Evolutionary conservation across 2,888 invertebrate genomes (phyloP).

Genomic region (Dynastes hyllus): DNA sequence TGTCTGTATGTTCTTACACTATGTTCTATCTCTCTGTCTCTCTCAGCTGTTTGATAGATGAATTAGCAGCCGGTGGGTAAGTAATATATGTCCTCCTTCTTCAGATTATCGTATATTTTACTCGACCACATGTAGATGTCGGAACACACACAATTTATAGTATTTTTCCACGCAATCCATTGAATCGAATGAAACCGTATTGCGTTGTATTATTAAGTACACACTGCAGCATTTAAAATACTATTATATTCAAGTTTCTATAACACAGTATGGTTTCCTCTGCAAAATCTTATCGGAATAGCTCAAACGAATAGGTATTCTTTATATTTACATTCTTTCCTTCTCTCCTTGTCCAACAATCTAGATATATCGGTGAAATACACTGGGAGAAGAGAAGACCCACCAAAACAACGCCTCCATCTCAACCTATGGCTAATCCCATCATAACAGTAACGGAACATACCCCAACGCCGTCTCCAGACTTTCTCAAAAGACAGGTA

Average conservation of each 20-base stretch:
- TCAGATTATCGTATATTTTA: constrained; percentile 21
- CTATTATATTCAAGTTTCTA: too few species aligned
- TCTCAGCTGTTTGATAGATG: constrained; percentile 90
- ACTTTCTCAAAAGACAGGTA: constrained; percentile 87
- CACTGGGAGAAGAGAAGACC: constrained; percentile 78
- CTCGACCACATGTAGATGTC: constrained; percentile 13
- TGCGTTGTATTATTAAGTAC: background rate
- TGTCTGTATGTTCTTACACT: constrained; percentile 69
- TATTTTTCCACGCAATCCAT: constrained; percentile 25
- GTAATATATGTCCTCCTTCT: constrained; percentile 67
- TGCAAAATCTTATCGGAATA: background rate
- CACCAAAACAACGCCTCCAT: constrained; percentile 72
- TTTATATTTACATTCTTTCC: background rate
- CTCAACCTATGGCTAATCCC: constrained; percentile 87
- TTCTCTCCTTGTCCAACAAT: background rate
- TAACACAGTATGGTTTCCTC: background rate
- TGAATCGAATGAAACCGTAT: background rate
- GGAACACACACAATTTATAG: constrained; percentile 15
- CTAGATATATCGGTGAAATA: constrained; percentile 83
- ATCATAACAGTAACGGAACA: constrained; percentile 98
- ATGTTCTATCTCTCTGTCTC: constrained; percentile 68
- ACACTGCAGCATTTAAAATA: too few species aligned
- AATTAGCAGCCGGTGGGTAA: constrained; percentile 87
- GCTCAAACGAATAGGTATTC: background rate
- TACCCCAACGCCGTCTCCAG: constrained; percentile 93